Conservation (phyloP, 2,113 vertebrate genomes). For the Mastomys coucha region DNA sequence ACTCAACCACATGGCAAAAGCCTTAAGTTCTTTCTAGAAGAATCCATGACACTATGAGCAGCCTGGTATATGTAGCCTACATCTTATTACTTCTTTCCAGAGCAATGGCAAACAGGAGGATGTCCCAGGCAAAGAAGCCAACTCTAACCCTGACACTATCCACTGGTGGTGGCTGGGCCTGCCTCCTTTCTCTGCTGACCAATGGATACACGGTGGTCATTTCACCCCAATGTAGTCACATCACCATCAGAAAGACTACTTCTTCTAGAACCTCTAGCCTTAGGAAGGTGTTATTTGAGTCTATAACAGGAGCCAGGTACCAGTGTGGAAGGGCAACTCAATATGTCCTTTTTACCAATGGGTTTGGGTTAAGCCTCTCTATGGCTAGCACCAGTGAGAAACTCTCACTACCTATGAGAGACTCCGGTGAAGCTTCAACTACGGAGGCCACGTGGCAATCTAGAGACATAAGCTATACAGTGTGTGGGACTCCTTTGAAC, state of each 20-base stretch:
- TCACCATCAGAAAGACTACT: neutral
- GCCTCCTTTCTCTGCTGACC: neutral
- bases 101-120: neutral
- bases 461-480: neutral
- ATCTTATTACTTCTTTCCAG: neutral
- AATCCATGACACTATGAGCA: neutral
- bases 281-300: neutral
- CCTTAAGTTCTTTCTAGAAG: neutral
- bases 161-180: too few relatives aligned
- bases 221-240: neutral
- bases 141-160: neutral
- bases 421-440: accelerated
- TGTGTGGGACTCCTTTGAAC: neutral
- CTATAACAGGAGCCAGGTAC: accelerated
- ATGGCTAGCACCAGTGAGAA: neutral
- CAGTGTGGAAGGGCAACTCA: neutral
- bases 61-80: accelerated
- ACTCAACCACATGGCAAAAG: neutral
- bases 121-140: neutral
- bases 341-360: neutral
- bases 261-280: neutral
- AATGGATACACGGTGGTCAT: too few relatives aligned
- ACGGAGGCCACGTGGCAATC: accelerated
- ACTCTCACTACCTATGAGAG: neutral
- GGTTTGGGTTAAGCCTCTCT: neutral